Evolutionary conservation across 53 echinoderm and acorn worm genomes (phyloP).

Genomic region (Holothuria scabra): DNA sequence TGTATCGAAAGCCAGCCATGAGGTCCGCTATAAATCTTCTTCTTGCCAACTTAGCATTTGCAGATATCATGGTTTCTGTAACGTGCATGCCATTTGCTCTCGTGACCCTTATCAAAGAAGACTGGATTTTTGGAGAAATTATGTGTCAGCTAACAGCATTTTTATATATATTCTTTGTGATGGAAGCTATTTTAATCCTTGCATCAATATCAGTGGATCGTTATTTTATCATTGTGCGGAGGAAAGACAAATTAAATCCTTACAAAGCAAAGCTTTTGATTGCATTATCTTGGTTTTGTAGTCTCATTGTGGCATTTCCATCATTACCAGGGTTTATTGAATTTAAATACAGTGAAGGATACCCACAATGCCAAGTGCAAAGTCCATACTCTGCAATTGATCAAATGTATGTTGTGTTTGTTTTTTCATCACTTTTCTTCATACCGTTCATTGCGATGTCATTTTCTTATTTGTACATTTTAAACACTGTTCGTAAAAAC

Average conservation of each 20-base stretch:
- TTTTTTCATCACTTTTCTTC: constrained; percentile 80
- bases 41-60: constrained; percentile 96
- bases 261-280: constrained; percentile 88
- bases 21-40: constrained; percentile 99
- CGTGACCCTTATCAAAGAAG: constrained; percentile 63
- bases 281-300: constrained; percentile 81
- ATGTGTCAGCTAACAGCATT: constrained; percentile 86
- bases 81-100: constrained; percentile 93
- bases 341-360: constrained; percentile 63
- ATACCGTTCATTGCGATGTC: constrained; percentile 88
- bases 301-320: constrained; percentile 84
- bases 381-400: constrained; percentile 41
- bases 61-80: constrained; percentile 93
- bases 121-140: constrained; percentile 67
- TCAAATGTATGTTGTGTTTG: constrained; percentile 68
- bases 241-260: constrained; percentile 97
- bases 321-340: constrained; percentile 72
- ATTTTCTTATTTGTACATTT: constrained; percentile 90
- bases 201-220: constrained; percentile 95
- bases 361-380: constrained; percentile 78
- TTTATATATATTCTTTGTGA: constrained; percentile 76
- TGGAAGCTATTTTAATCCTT: constrained; percentile 88
- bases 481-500: constrained; percentile 96
- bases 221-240: constrained; percentile 93
- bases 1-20: constrained; percentile 99